phyloP scores from a whole-genome alignment of 2,113 vertebrate species.

The Smithornis capensis region DNA sequence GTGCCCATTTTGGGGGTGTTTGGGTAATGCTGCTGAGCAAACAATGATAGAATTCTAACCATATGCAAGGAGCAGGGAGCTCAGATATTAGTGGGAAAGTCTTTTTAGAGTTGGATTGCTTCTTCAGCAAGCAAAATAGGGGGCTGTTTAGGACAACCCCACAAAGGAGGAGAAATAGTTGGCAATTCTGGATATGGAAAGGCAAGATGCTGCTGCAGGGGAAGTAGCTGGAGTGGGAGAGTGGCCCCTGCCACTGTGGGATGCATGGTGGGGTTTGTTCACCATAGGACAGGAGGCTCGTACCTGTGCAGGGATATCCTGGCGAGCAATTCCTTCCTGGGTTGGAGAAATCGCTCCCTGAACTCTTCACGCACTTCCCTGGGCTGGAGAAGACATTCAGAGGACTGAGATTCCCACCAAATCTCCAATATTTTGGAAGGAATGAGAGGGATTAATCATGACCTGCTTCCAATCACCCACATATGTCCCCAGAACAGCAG shows the following conservation, averaged over 20 bases:
- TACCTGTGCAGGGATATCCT: neutral
- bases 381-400: neutral
- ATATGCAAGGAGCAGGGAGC: neutral
- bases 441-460: neutral
- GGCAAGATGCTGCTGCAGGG: neutral
- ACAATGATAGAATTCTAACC: neutral
- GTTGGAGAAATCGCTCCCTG: neutral
- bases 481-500: neutral
- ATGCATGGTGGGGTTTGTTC: accelerated
- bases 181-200: neutral
- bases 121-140: neutral
- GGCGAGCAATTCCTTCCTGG: neutral
- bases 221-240: neutral
- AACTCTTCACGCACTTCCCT: neutral
- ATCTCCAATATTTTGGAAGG: neutral
- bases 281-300: neutral
- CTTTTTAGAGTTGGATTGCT: neutral
- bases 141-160: neutral
- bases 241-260: neutral
- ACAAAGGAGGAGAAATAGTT: neutral
- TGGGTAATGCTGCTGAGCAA: neutral
- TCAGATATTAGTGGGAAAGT: neutral
- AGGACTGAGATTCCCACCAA: neutral
- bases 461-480: neutral
- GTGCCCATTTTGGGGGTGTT: neutral